Evolutionary conservation across 2,797 vertebrate species (phyloP), one percentile per base, ranked within the genome.

Genomic region (Betta splendens): DNA sequence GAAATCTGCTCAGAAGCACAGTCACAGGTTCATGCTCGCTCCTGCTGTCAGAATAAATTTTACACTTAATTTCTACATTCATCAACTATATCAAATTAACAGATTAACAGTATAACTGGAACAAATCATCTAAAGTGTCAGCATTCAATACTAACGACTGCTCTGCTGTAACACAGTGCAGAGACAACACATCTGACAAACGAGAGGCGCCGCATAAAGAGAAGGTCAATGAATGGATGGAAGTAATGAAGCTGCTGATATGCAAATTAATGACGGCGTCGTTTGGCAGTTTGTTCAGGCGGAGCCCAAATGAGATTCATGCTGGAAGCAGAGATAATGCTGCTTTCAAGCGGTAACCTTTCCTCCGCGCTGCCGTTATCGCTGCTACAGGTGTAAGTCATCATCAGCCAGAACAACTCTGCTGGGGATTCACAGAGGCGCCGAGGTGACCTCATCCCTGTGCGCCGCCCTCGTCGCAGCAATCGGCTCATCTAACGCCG

Each of bases 1-100:
- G 95, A 97, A 82, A 99, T 99, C 98, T 99, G 85, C 55, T 29
- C 72, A 72, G 64, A 91, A 71, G 67, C 79, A 51, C n/a, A n/a
- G n/a, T n/a, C n/a, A n/a, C n/a, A n/a, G n/a, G n/a, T n/a, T n/a
- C n/a, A n/a, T n/a, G n/a, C 1, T 11, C 11, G 9, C 28, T 4
- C 21, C 33, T 47, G 29, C 32, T 32, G 13, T 18, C 3, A 21
- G 29, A 51, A 60, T 0, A 45, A 16, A 23, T 40, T 7, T 4
- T 9, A n/a, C n/a, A 32, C 20, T 16, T 7, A 10, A 43, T 0
- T 16, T 10, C 26, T 9, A 29, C 5, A 57, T 20, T 15, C 5
- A 20, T 20, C 5, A 18, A 29, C 58, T 11, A 10, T 31, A 45
- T 42, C 4, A 21, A 33, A 35, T 22, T 10, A 2, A 31, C 21